A percentile compares a stretch with the other conserved stretches of the same genome.
phyloP scores from a whole-genome alignment of 2,888 invertebrate genomes.

The Autographa gamma region DNA sequence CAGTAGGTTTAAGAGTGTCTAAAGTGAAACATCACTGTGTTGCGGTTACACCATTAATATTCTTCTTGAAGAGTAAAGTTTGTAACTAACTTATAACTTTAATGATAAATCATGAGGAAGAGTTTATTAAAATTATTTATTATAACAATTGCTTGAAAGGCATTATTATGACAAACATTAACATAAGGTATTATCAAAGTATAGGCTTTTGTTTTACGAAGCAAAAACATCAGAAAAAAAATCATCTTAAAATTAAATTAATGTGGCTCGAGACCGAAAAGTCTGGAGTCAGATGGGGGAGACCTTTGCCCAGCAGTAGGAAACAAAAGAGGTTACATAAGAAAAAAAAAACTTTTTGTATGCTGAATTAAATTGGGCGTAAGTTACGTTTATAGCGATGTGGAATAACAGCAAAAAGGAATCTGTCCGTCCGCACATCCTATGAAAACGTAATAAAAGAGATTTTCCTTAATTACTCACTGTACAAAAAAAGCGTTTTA shows the following conservation, averaged over 20 bases:
- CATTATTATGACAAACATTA: slow-evolving; percentile 49
- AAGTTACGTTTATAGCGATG: background rate
- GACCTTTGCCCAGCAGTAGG: too few relatives aligned
- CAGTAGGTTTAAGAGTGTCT: background rate
- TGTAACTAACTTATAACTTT: slow-evolving; percentile 61
- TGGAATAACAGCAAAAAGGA: background rate
- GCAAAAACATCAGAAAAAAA: too few relatives aligned
- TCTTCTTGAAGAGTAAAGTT: slow-evolving; percentile 51
- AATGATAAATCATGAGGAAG: slow-evolving; percentile 66
- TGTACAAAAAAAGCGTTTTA: slow-evolving; percentile 29
- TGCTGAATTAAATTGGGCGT: background rate
- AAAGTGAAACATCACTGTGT: background rate
- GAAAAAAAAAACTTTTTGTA: too few relatives aligned
- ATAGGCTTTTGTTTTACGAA: background rate
- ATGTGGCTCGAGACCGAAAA: too few relatives aligned
- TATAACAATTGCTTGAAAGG: slow-evolving; percentile 63
- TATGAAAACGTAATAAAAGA: slow-evolving; percentile 3
- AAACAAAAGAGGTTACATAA: too few relatives aligned
- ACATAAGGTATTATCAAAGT: background rate
- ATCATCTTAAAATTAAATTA: too few relatives aligned
- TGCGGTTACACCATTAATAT: slow-evolving; percentile 27
- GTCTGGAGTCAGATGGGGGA: too few relatives aligned
- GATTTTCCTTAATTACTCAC: slow-evolving; percentile 32
- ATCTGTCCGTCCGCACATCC: background rate
- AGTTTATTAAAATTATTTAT: slow-evolving; percentile 74